Percentiles rank a stretch among this genome's conserved stretches.
phyloP scores from a whole-genome alignment of 1,140 invertebrate genomes.

The Gryon sp. region DNA sequence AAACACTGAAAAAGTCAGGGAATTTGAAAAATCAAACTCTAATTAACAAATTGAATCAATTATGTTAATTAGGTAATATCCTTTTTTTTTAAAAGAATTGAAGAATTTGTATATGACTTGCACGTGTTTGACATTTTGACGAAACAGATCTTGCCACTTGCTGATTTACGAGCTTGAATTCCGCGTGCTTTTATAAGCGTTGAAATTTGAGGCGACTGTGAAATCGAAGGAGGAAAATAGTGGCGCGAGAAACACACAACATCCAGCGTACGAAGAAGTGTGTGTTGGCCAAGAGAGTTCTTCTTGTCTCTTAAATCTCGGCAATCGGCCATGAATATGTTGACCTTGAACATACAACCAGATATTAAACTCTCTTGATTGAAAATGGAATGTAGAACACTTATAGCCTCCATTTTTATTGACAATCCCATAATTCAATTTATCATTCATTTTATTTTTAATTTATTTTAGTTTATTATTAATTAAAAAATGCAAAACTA shows the following conservation, averaged over 20 bases:
- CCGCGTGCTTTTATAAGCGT: background rate
- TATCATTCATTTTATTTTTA: too few relatives aligned
- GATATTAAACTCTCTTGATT: slow-evolving; percentile 32
- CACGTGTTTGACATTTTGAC: background rate
- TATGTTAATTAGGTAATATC: too few relatives aligned
- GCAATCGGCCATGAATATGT: slow-evolving; percentile 28
- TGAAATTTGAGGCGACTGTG: slow-evolving; percentile 3
- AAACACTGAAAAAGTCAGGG: too few relatives aligned
- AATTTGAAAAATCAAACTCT: too few relatives aligned
- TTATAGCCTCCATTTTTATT: too few relatives aligned
- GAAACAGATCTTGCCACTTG: background rate
- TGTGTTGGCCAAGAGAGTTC: background rate
- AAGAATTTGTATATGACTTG: too few relatives aligned
- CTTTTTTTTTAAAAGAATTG: too few relatives aligned
- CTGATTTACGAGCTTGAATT: slow-evolving; percentile 10
- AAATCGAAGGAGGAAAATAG: slow-evolving; percentile 12
- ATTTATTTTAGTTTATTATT: too few relatives aligned
- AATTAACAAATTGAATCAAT: too few relatives aligned
- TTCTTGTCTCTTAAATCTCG: slow-evolving; percentile 35
- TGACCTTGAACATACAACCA: slow-evolving; percentile 37
- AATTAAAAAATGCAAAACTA: too few relatives aligned
- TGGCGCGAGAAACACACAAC: too few relatives aligned
- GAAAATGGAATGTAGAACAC: slow-evolving; percentile 39
- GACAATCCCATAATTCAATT: too few relatives aligned
- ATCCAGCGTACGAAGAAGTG: background rate